Base-by-base conservation (phyloP, 2,888 invertebrate genomes). In the Cheilosia impressa region DNA sequence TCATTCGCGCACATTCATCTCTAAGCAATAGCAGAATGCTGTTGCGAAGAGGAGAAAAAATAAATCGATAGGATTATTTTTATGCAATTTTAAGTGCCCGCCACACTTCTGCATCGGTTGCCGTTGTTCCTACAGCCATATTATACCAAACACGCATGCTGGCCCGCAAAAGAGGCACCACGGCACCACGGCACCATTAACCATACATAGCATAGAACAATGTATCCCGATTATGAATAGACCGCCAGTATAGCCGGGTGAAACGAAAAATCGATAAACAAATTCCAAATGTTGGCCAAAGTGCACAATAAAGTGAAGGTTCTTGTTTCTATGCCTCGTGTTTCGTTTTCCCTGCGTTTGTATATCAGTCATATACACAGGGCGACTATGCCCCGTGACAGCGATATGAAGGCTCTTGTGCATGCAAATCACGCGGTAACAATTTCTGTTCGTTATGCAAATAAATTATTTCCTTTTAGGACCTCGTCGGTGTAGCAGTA, bases 11-110 rank as follows among this genome's bases (percentile, higher is more conserved):
- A 24, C 9, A 24, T 50, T 24, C 24, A 57, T 41, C 60, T 24
- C 52, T 41, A 41, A 50, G 68, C 52, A 62, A 53, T 58, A 27
- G 22, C 19, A 60, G 50, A 19, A 58, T 58, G 65, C 45, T 52
- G 31, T 52, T 24, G 31, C 34, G 22, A 2, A 24, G 24, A n/a
- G 17, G 5, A n/a, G 1, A 10, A 15, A 31, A 73, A 19, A 60
- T 73, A 83, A 83, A 83, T 83, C 83, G 58, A 83, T 83, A 47
- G 45, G 62, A 78, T 78, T 69, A 78, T 73, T 78, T 73, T 73
- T 69, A 65, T 78, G 78, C 52, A 73, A 78, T 78, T 73, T 73
- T 63, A 73, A 69, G 71, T 45, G 58, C 55, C 22, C 53, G 27
- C 7, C 24, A 60, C 34, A 60, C 41, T 43, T 55, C 19, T 65